Conservation (phyloP, 2,888 invertebrate genomes). For the Phorcus lineatus region DNA sequence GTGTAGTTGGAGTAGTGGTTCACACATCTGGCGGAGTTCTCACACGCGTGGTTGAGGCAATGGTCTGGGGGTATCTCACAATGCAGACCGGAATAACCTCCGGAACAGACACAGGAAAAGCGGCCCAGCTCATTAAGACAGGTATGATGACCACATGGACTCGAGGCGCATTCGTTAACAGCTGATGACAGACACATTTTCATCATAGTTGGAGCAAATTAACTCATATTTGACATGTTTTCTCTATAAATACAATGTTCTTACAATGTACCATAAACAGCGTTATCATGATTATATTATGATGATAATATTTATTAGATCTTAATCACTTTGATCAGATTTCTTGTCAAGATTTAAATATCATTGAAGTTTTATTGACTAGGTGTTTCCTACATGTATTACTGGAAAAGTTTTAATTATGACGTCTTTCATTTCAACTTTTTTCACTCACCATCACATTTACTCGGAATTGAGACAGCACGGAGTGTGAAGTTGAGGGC, state of each 20-base stretch:
- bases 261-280: too few species aligned
- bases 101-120: background rate
- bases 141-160: background rate
- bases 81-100: background rate
- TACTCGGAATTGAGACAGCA: background rate
- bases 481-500: background rate
- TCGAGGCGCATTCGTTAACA: slow-evolving; percentile 1
- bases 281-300: too few species aligned
- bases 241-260: too few species aligned
- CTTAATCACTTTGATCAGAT: too few species aligned
- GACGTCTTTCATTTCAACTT: too few species aligned
- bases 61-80: slow-evolving; percentile 3
- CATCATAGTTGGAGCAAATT: background rate
- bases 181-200: background rate
- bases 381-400: too few species aligned
- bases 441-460: background rate
- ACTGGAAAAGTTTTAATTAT: too few species aligned
- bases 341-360: too few species aligned
- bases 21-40: slow-evolving; percentile 10
- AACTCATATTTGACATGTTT: too few species aligned
- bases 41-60: background rate
- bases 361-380: too few species aligned
- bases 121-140: background rate
- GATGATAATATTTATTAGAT: too few species aligned
- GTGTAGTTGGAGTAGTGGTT: background rate